Conservation (phyloP, 2,113 vertebrate genomes). For the Smithornis capensis region DNA sequence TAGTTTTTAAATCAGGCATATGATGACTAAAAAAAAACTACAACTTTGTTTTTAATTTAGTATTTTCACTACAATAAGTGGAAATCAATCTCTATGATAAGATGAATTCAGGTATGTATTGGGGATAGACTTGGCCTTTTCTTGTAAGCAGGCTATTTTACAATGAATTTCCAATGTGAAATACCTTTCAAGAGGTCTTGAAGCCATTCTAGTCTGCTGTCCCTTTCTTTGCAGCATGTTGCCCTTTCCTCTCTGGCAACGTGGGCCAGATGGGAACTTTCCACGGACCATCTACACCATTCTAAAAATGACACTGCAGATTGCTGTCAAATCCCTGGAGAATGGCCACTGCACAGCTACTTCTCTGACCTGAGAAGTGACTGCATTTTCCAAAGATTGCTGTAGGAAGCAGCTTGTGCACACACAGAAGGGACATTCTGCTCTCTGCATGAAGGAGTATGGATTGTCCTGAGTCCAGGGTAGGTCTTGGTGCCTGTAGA, state of each 20-base stretch:
- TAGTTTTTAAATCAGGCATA: neutral
- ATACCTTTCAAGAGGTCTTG: neutral
- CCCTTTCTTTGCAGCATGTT: neutral
- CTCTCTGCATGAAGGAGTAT: neutral
- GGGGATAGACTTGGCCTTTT: neutral
- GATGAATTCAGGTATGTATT: neutral
- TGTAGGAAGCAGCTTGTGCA: neutral
- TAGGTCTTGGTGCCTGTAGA: neutral
- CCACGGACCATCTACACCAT: accelerated
- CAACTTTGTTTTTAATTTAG: neutral
- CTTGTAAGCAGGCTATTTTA: neutral
- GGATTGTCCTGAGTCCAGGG: neutral
- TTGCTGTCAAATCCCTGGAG: neutral
- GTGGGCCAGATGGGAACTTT: neutral
- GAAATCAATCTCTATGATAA: neutral
- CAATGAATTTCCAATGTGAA: neutral
- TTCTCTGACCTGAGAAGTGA: neutral
- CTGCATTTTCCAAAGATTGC: neutral
- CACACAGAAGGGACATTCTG: neutral
- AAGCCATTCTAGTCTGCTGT: neutral
- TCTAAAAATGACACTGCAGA: neutral
- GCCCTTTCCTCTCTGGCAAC: neutral
- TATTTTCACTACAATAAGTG: neutral
- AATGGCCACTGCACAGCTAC: neutral
- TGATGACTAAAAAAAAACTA: neutral